Percentiles rank a stretch among this genome's conserved stretches.
phyloP scores from a whole-genome alignment of 2,888 invertebrate species.

The Sympetrum striolatum region DNA sequence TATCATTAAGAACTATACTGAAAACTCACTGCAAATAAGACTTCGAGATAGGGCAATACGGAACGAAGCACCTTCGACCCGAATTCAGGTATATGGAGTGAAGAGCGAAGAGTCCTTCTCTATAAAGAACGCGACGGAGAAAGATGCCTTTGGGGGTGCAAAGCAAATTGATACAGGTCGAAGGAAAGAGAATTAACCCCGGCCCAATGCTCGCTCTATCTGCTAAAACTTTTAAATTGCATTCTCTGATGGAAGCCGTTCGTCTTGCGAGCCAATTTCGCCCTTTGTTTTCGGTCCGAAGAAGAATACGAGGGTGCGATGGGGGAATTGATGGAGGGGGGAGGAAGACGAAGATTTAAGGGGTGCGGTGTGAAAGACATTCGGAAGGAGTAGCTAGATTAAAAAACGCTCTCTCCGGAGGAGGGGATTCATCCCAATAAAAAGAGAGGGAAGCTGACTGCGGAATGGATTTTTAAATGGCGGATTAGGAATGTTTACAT shows the following conservation, averaged over 20 bases:
- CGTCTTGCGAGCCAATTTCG: slow-evolving; percentile 33
- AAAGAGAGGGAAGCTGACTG: background rate
- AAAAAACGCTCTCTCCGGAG: background rate
- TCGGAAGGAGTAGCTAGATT: background rate
- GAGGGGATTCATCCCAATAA: background rate
- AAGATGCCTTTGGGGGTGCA: background rate
- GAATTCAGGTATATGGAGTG: background rate
- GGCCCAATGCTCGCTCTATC: slow-evolving; percentile 22
- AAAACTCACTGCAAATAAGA: too few species aligned
- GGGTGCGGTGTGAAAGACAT: slow-evolving; percentile 30
- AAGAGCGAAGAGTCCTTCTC: background rate
- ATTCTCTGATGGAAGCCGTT: slow-evolving; percentile 36
- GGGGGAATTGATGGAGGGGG: background rate
- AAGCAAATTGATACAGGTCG: background rate
- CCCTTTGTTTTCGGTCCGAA: slow-evolving; percentile 12
- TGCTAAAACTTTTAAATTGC: slow-evolving; percentile 39
- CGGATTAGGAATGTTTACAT: background rate
- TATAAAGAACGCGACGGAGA: background rate
- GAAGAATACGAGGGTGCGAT: background rate
- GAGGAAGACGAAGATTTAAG: background rate
- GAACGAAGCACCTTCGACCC: background rate
- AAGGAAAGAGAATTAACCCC: slow-evolving; percentile 16
- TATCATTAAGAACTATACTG: too few species aligned
- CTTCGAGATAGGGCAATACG: too few species aligned
- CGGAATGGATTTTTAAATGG: slow-evolving; percentile 38